Evolutionary conservation across 1,140 invertebrate genomes (phyloP).

Genomic region (Macrobrachium nipponense): DNA sequence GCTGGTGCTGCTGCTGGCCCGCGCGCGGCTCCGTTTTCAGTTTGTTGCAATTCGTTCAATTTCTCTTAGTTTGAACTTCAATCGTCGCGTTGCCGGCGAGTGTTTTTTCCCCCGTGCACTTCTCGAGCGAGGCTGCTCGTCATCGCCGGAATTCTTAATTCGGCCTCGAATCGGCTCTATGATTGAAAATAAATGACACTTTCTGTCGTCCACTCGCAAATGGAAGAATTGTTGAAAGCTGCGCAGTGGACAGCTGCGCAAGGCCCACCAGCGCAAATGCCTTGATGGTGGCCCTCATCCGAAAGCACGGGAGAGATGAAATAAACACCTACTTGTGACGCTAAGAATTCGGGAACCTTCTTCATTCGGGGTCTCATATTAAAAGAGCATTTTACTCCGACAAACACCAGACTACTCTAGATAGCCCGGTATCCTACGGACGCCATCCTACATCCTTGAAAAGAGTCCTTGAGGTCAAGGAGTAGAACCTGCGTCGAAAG

Average conservation of each 20-base stretch:
- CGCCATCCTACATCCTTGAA: too few relatives aligned
- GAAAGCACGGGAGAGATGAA: conserved; percentile 25
- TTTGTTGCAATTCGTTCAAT: conserved; percentile 49
- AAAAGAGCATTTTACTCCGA: not conserved
- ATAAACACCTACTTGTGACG: conserved; percentile 33
- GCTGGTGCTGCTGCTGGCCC: too few relatives aligned
- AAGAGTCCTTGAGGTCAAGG: too few relatives aligned
- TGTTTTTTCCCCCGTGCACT: too few relatives aligned
- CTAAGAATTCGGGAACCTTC: not conserved
- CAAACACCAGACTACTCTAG: too few relatives aligned
- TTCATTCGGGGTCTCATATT: not conserved
- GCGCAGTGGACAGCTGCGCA: conserved; percentile 25
- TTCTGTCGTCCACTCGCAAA: not conserved
- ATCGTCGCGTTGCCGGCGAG: not conserved
- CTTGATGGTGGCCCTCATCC: conserved; percentile 34
- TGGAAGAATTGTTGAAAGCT: conserved; percentile 27
- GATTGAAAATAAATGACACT: not conserved
- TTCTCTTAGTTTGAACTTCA: conserved; percentile 18
- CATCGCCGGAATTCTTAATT: too few relatives aligned
- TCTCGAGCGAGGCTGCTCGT: too few relatives aligned
- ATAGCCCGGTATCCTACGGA: too few relatives aligned
- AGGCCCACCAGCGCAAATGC: conserved; percentile 40
- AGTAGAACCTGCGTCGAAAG: not conserved
- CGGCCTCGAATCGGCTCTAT: too few relatives aligned
- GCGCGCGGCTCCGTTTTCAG: conserved; percentile 24